Conservation (phyloP, 2,888 invertebrate species). For the Apeira syringaria region DNA sequence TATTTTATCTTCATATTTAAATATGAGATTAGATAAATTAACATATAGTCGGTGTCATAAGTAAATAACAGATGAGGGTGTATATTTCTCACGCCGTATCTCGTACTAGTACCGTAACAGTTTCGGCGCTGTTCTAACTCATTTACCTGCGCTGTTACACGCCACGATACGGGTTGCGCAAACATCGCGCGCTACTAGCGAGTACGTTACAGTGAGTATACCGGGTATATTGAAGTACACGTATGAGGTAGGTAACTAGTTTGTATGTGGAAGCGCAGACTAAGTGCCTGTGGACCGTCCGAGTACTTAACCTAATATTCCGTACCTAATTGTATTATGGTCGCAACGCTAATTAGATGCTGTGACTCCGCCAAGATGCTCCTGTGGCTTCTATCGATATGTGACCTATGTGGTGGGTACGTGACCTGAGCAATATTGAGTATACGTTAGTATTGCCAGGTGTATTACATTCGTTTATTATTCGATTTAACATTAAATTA, state of each 20-base stretch:
- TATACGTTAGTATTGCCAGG: neutral
- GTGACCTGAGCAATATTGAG: slow-evolving; percentile 47
- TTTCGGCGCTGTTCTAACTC: slow-evolving; percentile 15
- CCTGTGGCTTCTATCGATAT: slow-evolving; percentile 1
- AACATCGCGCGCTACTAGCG: slow-evolving; percentile 9
- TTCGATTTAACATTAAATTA: too few relatives aligned
- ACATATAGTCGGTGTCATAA: too few relatives aligned
- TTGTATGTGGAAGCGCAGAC: slow-evolving; percentile 61
- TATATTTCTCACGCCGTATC: too few relatives aligned
- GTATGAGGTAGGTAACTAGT: slow-evolving; percentile 51
- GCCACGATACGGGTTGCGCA: slow-evolving; percentile 5
- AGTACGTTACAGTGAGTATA: neutral
- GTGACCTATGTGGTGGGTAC: slow-evolving; percentile 48
- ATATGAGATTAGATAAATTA: too few relatives aligned
- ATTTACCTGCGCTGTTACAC: slow-evolving; percentile 12
- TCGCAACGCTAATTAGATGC: slow-evolving; percentile 73
- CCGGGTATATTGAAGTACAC: neutral
- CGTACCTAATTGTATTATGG: slow-evolving; percentile 67
- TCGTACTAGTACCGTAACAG: slow-evolving; percentile 16
- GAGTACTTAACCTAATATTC: slow-evolving; percentile 80
- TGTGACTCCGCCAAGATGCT: slow-evolving; percentile 62
- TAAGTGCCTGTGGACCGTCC: slow-evolving; percentile 67
- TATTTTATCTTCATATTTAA: too few relatives aligned
- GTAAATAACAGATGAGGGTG: too few relatives aligned
- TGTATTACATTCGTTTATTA: too few relatives aligned